Conservation (phyloP, 2,113 vertebrate species). For the Noturus placidus region DNA sequence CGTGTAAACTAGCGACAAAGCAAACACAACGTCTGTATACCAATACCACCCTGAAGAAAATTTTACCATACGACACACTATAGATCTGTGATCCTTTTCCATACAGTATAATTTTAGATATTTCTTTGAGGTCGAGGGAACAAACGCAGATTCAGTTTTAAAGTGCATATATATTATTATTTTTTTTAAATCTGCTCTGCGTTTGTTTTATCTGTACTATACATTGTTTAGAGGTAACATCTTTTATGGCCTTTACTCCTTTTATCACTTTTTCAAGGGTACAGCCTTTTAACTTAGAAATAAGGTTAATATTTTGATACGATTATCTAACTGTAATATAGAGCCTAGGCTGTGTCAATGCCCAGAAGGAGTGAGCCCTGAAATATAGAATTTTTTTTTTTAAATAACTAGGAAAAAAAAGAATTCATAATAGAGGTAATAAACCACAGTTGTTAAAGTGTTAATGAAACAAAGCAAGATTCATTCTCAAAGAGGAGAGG, state of each 20-base stretch:
- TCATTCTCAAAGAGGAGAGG: not conserved
- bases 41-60: slow-evolving; percentile 36
- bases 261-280: slow-evolving; percentile 24
- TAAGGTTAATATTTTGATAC: not conserved
- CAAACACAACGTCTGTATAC: slow-evolving; percentile 29
- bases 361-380: slow-evolving; percentile 36
- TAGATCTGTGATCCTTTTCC: slow-evolving; percentile 35
- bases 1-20: slow-evolving; percentile 32
- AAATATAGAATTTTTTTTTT: not conserved
- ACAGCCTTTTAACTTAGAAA: slow-evolving; percentile 17
- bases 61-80: slow-evolving; percentile 27
- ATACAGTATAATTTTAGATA: slow-evolving; percentile 29
- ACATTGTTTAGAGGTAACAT: slow-evolving; percentile 28
- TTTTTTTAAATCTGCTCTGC: slow-evolving; percentile 28
- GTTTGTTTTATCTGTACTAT: slow-evolving; percentile 17
- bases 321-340: not conserved
- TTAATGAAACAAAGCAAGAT: not conserved
- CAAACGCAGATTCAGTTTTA: slow-evolving; percentile 42
- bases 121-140: slow-evolving; percentile 42
- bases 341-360: slow-evolving; percentile 17
- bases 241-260: slow-evolving; percentile 46
- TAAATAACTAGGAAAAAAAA: slow-evolving; percentile 5
- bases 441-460: slow-evolving; percentile 21
- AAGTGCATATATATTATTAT: slow-evolving; percentile 44
- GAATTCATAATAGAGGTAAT: slow-evolving; percentile 26